A percentile compares a stretch with the other conserved stretches of the same genome.
Evolutionary conservation across 2,113 vertebrate genomes (phyloP).

Genomic region (Erpornis zantholeuca): DNA sequence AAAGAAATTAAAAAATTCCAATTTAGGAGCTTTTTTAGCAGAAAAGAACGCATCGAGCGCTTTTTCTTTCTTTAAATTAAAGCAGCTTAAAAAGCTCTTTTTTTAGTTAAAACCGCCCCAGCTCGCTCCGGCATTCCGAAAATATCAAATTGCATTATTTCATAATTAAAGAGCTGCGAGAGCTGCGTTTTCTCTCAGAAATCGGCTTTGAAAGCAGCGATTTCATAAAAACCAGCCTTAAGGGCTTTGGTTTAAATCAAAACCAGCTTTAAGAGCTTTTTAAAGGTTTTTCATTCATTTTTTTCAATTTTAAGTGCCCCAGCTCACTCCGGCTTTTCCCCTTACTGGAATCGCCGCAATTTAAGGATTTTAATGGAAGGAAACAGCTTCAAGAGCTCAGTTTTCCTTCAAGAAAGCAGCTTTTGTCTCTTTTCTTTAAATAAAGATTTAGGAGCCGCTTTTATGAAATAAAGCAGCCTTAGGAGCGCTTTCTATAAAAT

Average conservation of each 20-base stretch:
- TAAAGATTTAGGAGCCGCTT: not conserved
- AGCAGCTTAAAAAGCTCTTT: not conserved
- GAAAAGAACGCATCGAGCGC: not conserved
- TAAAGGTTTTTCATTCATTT: not conserved
- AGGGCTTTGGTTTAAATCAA: not conserved
- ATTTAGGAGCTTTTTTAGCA: not conserved
- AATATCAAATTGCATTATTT: fast-evolving
- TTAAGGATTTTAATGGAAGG: not conserved
- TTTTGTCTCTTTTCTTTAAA: not conserved
- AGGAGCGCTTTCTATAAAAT: fast-evolving
- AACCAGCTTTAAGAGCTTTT: not conserved
- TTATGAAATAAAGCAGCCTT: not conserved
- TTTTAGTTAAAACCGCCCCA: not conserved
- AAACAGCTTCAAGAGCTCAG: not conserved
- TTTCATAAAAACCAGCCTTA: not conserved
- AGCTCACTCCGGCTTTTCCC: not conserved
- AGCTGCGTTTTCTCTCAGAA: not conserved
- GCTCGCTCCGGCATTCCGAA: not conserved
- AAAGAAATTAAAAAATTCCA: not conserved
- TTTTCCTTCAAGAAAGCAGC: not conserved
- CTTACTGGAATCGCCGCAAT: not conserved
- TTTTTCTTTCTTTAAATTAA: not conserved
- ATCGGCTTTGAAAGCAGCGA: not conserved
- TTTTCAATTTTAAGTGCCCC: not conserved
- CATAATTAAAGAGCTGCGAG: not conserved